phyloP scores from a whole-genome alignment of 2,888 invertebrate species.

The Cerceris rybyensis region DNA sequence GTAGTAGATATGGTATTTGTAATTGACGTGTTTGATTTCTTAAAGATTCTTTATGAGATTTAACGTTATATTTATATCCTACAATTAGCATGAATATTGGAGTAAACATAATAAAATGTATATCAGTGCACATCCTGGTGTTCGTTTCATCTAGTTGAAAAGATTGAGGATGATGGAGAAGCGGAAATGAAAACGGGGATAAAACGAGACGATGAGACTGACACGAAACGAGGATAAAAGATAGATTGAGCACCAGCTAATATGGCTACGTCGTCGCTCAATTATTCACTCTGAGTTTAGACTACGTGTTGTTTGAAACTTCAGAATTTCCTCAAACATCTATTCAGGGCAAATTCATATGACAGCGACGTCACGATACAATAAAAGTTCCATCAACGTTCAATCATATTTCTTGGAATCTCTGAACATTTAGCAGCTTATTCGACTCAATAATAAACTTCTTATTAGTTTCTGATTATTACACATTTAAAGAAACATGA shows the following conservation, averaged over 20 bases:
- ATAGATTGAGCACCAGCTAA: constrained; percentile 12
- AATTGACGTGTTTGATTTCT: too few species aligned
- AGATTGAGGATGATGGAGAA: neutral
- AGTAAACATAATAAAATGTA: neutral
- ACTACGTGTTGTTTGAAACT: neutral
- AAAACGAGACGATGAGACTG: constrained; percentile 1
- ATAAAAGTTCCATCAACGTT: too few species aligned
- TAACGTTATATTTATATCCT: too few species aligned
- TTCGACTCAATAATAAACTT: too few species aligned
- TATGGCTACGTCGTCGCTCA: constrained; percentile 14
- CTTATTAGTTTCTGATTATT: too few species aligned
- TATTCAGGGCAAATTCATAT: too few species aligned
- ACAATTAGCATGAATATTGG: neutral
- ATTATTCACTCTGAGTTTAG: constrained; percentile 9
- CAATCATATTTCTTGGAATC: too few species aligned
- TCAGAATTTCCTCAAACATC: neutral
- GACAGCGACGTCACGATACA: too few species aligned
- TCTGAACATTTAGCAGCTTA: too few species aligned
- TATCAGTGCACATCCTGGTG: neutral
- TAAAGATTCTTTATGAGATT: too few species aligned
- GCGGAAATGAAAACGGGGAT: constrained; percentile 13
- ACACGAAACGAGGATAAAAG: constrained; percentile 12
- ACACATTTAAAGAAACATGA: too few species aligned
- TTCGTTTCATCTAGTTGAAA: neutral
- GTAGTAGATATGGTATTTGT: too few species aligned